Evolutionary conservation across 64 coral and sea anemone species (phyloP).

Genomic region (Hydrozoanthus tunicans): DNA sequence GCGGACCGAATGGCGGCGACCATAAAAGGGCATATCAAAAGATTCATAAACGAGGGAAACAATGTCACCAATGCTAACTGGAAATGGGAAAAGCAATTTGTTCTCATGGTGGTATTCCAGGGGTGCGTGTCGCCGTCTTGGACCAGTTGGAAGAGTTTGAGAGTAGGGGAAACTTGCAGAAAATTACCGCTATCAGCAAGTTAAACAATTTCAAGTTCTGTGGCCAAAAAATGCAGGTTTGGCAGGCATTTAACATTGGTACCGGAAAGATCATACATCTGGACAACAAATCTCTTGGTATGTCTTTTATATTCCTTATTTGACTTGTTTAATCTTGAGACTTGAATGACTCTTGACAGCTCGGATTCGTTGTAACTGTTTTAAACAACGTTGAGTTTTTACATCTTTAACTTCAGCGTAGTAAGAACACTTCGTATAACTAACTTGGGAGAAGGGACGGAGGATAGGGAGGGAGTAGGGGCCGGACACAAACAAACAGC

Average conservation of each 20-base stretch:
- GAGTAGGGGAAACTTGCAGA: not conserved
- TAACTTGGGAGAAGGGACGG: not conserved
- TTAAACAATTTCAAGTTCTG: slow-evolving; percentile 59
- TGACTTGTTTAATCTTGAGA: slow-evolving; percentile 16
- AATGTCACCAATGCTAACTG: slow-evolving; percentile 35
- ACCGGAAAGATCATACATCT: slow-evolving; percentile 42
- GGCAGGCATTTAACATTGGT: slow-evolving; percentile 39
- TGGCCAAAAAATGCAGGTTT: slow-evolving; percentile 38
- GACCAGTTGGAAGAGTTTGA: slow-evolving; percentile 40
- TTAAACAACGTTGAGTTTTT: not conserved
- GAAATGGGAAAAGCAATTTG: slow-evolving; percentile 55
- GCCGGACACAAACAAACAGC: not conserved
- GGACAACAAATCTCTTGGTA: slow-evolving; percentile 42
- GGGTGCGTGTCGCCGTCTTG: slow-evolving; percentile 57
- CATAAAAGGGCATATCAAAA: slow-evolving; percentile 49
- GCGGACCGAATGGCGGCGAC: slow-evolving; percentile 64
- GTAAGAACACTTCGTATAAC: not conserved
- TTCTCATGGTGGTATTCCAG: slow-evolving; percentile 60
- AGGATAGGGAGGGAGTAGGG: not conserved
- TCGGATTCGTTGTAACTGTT: not conserved
- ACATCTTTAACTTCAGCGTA: not conserved
- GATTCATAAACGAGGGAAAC: slow-evolving; percentile 69
- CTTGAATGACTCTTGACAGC: not conserved
- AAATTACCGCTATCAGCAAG: slow-evolving; percentile 58
- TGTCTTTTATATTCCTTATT: not conserved